Evolutionary conservation across 1,140 invertebrate genomes (phyloP).

Genomic region (Apis dorsata): DNA sequence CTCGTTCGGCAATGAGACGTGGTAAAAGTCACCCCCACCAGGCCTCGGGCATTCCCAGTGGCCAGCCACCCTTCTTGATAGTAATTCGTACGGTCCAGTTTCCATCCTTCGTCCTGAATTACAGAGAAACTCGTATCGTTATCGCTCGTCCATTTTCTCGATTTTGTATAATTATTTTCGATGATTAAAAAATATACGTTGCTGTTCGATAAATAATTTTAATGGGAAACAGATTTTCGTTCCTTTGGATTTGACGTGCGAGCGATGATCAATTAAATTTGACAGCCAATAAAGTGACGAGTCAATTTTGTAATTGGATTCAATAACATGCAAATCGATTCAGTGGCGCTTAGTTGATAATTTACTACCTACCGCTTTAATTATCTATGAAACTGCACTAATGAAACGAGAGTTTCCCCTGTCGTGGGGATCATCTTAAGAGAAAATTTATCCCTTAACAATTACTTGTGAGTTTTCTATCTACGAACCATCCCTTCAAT

Average conservation of each 20-base stretch:
- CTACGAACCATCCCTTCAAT: too few relatives aligned
- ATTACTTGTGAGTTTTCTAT: not conserved
- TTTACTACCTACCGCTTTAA: not conserved
- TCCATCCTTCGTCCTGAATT: conserved; percentile 92
- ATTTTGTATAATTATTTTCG: too few relatives aligned
- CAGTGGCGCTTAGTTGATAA: not conserved
- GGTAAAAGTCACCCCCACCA: conserved; percentile 98
- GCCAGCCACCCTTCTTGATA: conserved; percentile 99
- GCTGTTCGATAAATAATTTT: too few relatives aligned
- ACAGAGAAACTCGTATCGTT: conserved; percentile 23
- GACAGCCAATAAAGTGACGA: not conserved
- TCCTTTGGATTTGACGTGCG: too few relatives aligned
- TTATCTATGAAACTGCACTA: not conserved
- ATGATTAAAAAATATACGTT: too few relatives aligned
- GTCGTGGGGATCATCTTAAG: not conserved
- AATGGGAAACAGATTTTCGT: too few relatives aligned
- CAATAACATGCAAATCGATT: not conserved
- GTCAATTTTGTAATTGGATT: not conserved
- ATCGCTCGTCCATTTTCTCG: not conserved
- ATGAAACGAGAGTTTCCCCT: not conserved
- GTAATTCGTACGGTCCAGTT: conserved; percentile 96
- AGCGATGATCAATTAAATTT: not conserved
- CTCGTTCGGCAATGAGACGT: conserved; percentile 92
- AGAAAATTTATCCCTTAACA: not conserved
- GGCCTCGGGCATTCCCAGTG: conserved; percentile 95